phyloP scores from a whole-genome alignment of 92 coral and sea anemone species.

The Palythoa caribaeorum region DNA sequence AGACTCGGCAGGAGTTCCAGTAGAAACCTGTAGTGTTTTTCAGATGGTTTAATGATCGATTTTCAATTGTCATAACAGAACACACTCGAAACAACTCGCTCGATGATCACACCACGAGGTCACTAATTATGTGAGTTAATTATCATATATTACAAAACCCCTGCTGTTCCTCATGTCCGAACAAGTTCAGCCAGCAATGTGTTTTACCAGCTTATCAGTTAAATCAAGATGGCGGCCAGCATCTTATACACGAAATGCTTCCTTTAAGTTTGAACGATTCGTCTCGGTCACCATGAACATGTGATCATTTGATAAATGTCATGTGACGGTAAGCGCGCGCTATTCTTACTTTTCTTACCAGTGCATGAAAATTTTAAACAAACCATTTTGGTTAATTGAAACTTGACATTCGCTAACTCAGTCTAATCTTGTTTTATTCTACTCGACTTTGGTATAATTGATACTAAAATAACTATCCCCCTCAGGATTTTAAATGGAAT shows the following conservation, averaged over 20 bases:
- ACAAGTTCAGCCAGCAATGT: not conserved
- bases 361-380: not conserved
- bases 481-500: no score
- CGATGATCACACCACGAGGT: no score
- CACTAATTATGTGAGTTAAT: no score
- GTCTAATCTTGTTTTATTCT: not conserved
- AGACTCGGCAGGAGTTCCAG: not conserved
- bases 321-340: no score
- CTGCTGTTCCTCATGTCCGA: not conserved
- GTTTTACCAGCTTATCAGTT: not conserved
- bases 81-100: no score
- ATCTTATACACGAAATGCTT: constrained; percentile 52
- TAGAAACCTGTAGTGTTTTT: not conserved
- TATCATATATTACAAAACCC: not conserved
- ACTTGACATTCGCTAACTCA: not conserved
- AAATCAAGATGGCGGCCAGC: constrained; percentile 28
- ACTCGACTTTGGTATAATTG: not conserved
- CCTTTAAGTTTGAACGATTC: constrained; percentile 10
- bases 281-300: not conserved
- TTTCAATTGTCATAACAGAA: no score
- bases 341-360: no score
- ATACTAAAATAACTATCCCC: no score
- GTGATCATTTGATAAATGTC: not conserved
- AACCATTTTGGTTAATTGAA: not conserved
- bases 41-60: no score